Evolutionary conservation across 1,140 invertebrate species (phyloP).

Genomic region (Neodiprion lecontei): DNA sequence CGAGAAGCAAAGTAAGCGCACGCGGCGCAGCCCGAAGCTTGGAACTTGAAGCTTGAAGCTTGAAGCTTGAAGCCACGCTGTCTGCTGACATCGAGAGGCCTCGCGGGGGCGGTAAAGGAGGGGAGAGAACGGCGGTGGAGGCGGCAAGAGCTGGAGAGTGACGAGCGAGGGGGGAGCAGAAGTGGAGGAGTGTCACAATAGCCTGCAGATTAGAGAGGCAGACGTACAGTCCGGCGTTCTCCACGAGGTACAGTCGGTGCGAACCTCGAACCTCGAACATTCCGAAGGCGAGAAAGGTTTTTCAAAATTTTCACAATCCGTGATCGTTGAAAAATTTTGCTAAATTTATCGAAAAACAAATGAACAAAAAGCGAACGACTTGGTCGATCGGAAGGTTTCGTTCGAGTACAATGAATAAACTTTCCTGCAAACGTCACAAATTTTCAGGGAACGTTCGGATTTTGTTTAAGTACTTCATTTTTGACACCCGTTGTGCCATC

Average conservation of each 20-base stretch:
- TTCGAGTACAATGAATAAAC: too few species aligned
- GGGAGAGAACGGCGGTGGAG: background rate
- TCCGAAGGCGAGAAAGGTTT: background rate
- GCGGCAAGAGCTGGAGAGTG: background rate
- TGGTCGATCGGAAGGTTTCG: background rate
- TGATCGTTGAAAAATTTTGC: too few species aligned
- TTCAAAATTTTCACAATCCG: too few species aligned
- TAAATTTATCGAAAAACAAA: background rate
- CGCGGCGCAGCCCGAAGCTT: too few species aligned
- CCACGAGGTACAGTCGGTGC: conserved; percentile 32
- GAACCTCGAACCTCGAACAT: background rate
- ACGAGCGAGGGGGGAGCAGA: conserved; percentile 26
- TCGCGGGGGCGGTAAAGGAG: conserved; percentile 2
- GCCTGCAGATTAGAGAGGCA: conserved; percentile 50
- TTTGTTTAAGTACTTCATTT: too few species aligned
- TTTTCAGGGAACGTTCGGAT: too few species aligned
- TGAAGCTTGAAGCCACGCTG: background rate
- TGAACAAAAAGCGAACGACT: conserved; percentile 12
- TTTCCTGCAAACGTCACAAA: too few species aligned
- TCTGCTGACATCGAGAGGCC: background rate
- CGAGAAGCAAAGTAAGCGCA: too few species aligned
- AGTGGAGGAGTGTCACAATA: conserved; percentile 51
- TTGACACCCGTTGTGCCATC: too few species aligned
- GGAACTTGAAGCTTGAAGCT: background rate
- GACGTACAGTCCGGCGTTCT: conserved; percentile 40